A percentile compares a stretch with the other conserved stretches of the same genome.
Conservation (phyloP, 64 coral and sea anemone genomes). For the Montipora foliosa region DNA sequence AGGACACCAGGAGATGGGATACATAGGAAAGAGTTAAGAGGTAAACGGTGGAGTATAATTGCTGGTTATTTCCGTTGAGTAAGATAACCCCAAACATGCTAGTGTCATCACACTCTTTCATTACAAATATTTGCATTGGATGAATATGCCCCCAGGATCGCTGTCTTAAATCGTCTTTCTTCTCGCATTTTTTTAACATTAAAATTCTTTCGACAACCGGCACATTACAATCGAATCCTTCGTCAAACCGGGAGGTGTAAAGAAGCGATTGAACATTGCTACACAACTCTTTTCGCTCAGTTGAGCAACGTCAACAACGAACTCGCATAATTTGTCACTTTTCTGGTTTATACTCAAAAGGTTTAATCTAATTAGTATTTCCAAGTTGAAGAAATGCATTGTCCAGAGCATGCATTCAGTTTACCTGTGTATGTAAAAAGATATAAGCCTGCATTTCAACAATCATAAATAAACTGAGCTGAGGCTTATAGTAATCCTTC, state of each 20-base stretch:
- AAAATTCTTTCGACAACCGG: not conserved
- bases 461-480: not conserved
- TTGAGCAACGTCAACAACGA: not conserved
- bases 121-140: conserved; percentile 27
- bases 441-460: not conserved
- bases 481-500: not conserved
- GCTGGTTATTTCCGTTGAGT: conserved; percentile 30
- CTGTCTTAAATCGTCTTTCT: not conserved
- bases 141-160: conserved; percentile 2
- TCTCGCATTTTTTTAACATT: not conserved
- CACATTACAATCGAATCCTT: too few relatives aligned
- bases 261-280: not conserved
- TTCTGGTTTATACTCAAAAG: not conserved
- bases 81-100: conserved; percentile 39
- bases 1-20: not conserved
- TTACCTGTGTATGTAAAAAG: not conserved
- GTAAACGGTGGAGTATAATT: conserved; percentile 2
- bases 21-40: not conserved
- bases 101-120: conserved; percentile 53
- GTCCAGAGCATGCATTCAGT: not conserved
- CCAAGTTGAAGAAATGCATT: not conserved
- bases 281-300: not conserved
- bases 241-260: not conserved
- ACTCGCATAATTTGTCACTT: not conserved
- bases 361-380: conserved; percentile 39